Percentiles rank a stretch among this genome's conserved stretches.
Conservation (phyloP, 2,888 invertebrate species). For the Andricus quercusramuli region DNA sequence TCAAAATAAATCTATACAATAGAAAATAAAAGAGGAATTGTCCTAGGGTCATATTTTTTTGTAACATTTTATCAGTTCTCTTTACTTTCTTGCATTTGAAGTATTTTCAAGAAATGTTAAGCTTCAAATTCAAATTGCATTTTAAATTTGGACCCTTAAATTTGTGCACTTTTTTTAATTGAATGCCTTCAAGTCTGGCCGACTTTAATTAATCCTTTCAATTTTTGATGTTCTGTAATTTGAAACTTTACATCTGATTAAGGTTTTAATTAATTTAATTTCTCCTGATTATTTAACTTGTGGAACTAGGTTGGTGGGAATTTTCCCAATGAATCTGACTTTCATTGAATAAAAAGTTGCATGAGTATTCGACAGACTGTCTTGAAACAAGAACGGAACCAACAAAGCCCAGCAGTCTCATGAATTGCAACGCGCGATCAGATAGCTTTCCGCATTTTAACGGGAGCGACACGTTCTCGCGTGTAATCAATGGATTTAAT, state of each 20-base stretch:
- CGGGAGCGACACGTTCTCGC: slow-evolving; percentile 3
- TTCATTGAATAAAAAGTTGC: not conserved
- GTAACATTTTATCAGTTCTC: too few species aligned
- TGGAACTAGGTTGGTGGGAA: not conserved
- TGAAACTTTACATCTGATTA: not conserved
- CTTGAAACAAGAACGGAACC: slow-evolving; percentile 23
- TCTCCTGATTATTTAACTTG: not conserved
- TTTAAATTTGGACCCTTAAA: too few species aligned
- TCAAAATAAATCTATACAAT: too few species aligned
- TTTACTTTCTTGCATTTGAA: too few species aligned
- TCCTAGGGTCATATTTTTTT: too few species aligned
- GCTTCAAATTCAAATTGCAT: too few species aligned
- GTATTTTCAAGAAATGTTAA: too few species aligned
- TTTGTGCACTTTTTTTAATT: too few species aligned
- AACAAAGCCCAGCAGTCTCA: slow-evolving; percentile 27
- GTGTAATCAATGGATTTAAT: slow-evolving; percentile 31
- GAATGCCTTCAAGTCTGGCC: too few species aligned
- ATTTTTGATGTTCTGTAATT: too few species aligned
- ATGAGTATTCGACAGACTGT: slow-evolving; percentile 21
- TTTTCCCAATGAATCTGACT: slow-evolving; percentile 10
- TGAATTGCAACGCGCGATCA: slow-evolving; percentile 38
- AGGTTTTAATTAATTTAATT: not conserved
- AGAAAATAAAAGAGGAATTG: too few species aligned
- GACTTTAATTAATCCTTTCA: too few species aligned
- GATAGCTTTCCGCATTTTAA: slow-evolving; percentile 18